phyloP scores from a whole-genome alignment of 2,113 vertebrate genomes.

The Hippocampus barbouri region DNA sequence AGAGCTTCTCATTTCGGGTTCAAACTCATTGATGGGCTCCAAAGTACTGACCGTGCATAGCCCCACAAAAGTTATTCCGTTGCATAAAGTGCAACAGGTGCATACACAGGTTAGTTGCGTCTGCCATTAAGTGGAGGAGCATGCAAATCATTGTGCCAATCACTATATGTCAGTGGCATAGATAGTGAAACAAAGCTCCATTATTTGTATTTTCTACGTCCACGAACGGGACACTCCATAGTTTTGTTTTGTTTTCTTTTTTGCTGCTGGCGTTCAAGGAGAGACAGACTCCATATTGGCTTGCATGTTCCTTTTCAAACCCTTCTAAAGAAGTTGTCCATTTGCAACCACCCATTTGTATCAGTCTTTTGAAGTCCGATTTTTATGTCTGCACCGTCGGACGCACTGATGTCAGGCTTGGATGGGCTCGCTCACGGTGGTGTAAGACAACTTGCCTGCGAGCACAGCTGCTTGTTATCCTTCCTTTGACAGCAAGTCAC shows the following conservation, averaged over 20 bases:
- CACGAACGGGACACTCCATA: no score
- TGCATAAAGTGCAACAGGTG: no score
- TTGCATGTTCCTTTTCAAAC: background rate
- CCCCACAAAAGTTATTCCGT: no score
- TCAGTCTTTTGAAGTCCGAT: background rate
- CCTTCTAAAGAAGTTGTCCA: background rate
- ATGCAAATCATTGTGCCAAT: no score
- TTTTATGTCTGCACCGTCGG: conserved; percentile 28
- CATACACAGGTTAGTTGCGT: no score
- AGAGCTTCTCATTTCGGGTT: no score
- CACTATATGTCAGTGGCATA: no score
- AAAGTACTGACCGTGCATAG: no score
- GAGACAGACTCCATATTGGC: background rate
- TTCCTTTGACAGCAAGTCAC: conserved; percentile 22
- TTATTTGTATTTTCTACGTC: background rate
- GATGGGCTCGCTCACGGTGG: conserved; percentile 50
- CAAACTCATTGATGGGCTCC: no score
- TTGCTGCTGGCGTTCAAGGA: background rate
- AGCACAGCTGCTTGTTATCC: conserved; percentile 34
- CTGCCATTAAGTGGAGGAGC: no score
- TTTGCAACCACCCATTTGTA: background rate
- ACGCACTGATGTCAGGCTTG: conserved; percentile 38
- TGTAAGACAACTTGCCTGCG: conserved; percentile 17
- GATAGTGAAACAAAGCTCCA: no score
- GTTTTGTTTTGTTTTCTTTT: no score